Conservation (phyloP, 2,888 invertebrate species). For the Netelia inedita region DNA sequence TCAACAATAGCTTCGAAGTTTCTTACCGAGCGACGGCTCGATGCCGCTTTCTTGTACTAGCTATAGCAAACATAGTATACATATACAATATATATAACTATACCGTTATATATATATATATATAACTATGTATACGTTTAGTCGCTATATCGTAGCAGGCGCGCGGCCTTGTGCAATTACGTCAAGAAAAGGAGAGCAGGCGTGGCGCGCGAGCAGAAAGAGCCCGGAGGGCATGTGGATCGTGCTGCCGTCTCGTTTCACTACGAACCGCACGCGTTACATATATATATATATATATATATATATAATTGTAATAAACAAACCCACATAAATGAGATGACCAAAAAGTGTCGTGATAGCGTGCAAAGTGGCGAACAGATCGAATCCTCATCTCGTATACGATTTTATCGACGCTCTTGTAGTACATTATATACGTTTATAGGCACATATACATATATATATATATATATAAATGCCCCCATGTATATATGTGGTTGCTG, state of each 20-base stretch:
- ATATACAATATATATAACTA: slow-evolving; percentile 19
- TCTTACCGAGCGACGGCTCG: slow-evolving; percentile 23
- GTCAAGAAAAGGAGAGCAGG: slow-evolving; percentile 76
- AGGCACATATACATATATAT: neutral
- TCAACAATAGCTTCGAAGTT: slow-evolving; percentile 59
- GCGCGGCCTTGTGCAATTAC: slow-evolving; percentile 80
- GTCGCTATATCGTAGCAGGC: slow-evolving; percentile 36
- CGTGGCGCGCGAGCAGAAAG: slow-evolving; percentile 59
- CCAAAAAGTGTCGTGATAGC: slow-evolving; percentile 40
- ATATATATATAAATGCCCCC: slow-evolving; percentile 7
- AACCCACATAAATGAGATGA: slow-evolving; percentile 42
- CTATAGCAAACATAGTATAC: slow-evolving; percentile 30
- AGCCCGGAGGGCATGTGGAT: slow-evolving; percentile 49
- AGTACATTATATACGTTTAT: slow-evolving; percentile 2
- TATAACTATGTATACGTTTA: neutral
- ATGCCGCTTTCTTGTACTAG: slow-evolving; percentile 39
- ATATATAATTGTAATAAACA: slow-evolving; percentile 21
- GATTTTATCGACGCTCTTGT: slow-evolving; percentile 9
- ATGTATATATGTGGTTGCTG: neutral
- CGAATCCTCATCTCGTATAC: slow-evolving; percentile 32
- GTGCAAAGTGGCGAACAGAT: slow-evolving; percentile 5
- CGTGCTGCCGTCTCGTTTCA: slow-evolving; percentile 32
- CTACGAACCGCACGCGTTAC: slow-evolving; percentile 8
- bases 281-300: neutral
- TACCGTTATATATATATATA: neutral